Evolutionary conservation across 2,888 invertebrate genomes (phyloP).

Genomic region (Argynnis bischoffii): DNA sequence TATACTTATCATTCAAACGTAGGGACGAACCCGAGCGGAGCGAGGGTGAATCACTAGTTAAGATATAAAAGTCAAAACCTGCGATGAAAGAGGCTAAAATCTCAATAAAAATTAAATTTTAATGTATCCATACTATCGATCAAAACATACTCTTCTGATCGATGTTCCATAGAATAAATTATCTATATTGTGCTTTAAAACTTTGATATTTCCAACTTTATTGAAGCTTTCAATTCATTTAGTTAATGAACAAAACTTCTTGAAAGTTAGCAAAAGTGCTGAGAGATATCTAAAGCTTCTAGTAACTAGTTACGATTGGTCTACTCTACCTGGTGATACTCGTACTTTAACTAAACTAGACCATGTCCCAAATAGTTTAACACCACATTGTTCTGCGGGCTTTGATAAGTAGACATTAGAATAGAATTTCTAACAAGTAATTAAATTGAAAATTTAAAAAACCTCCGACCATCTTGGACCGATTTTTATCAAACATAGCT

Average conservation of each 20-base stretch:
- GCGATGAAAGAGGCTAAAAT: too few species aligned
- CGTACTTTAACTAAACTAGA: constrained; percentile 26
- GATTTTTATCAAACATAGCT: too few species aligned
- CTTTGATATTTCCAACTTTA: background rate
- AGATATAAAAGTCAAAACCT: too few species aligned
- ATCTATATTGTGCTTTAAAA: background rate
- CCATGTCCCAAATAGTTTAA: constrained; percentile 13
- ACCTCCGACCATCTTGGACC: too few species aligned
- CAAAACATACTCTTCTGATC: too few species aligned
- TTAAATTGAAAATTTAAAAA: too few species aligned
- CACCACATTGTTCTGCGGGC: background rate
- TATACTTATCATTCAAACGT: too few species aligned
- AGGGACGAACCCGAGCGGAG: too few species aligned
- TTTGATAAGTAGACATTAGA: background rate
- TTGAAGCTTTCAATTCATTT: constrained; percentile 1
- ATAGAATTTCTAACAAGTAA: too few species aligned
- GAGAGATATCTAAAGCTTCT: background rate
- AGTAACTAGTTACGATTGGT: constrained; percentile 51
- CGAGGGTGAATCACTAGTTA: too few species aligned
- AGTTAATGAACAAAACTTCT: constrained; percentile 5
- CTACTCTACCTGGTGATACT: constrained; percentile 49
- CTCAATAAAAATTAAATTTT: too few species aligned
- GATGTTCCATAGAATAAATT: background rate
- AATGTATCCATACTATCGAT: too few species aligned
- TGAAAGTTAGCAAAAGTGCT: constrained; percentile 5